Conservation (phyloP, 2,888 invertebrate genomes). For the Pseudeuparius sepicola region DNA sequence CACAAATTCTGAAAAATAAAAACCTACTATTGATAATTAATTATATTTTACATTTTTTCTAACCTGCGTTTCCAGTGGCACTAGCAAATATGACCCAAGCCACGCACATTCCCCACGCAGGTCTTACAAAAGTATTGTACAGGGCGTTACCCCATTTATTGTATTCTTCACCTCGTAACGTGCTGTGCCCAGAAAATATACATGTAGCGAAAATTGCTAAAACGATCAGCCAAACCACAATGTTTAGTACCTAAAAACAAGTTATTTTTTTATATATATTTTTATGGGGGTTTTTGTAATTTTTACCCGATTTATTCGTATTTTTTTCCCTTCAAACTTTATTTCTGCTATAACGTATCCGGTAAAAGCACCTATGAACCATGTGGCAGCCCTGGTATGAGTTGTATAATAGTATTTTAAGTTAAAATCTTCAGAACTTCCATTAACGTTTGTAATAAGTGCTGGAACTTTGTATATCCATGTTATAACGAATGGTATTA, state of each 20-base stretch:
- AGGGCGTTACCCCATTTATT: conserved; percentile 20
- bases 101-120: conserved; percentile 38
- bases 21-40: conserved; percentile 2
- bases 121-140: conserved; percentile 34
- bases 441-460: conserved; percentile 18
- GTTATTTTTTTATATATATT: too few relatives aligned
- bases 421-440: conserved; percentile 10
- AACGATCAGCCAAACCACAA: conserved; percentile 16
- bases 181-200: conserved; percentile 21
- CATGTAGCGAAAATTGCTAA: conserved; percentile 19
- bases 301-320: too few relatives aligned
- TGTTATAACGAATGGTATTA: conserved; percentile 18
- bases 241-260: too few relatives aligned
- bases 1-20: conserved; percentile 39
- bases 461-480: conserved; percentile 20
- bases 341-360: conserved; percentile 24
- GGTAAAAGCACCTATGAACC: conserved; percentile 24
- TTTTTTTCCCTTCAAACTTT: conserved; percentile 11
- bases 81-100: conserved; percentile 42
- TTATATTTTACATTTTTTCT: conserved; percentile 13
- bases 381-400: conserved; percentile 24
- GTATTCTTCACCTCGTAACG: conserved; percentile 18
- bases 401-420: conserved; percentile 22
- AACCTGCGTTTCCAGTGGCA: conserved; percentile 41
- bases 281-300: too few relatives aligned